Evolutionary conservation across 2,888 invertebrate genomes (phyloP), one percentile per base, ranked within the genome.

Genomic region (Scaptomyza caliginosa): DNA sequence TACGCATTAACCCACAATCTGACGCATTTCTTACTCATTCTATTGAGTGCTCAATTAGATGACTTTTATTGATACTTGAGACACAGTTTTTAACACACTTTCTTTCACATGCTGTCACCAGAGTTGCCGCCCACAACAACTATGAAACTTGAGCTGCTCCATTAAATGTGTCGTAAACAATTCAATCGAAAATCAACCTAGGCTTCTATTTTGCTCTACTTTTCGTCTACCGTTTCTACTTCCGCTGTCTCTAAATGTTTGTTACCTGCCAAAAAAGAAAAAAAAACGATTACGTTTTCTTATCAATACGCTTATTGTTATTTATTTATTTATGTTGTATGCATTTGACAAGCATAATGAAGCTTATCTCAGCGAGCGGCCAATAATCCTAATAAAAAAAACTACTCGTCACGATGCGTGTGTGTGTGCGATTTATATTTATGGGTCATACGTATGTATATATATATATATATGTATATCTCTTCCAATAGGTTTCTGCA

Each of bases 261-360:
- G 23, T 51, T 62, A 64, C 67, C 67, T 64, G 57, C 16, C 49
- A 55, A 42, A 50, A 42, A 68, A 36, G n/a, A 67, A 36, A 26
- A 49, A 51, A 50, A 42, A 68, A 36, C 32, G 50, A 50, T 55
- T 59, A 51, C 56, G 51, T 56, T 49, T 68, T 73, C 70, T 73
- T 63, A 63, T 80, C 72, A 67, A 63, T 32, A 11, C 54, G 48
- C 54, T 58, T 75, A 70, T 77, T 70, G 74, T 76, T 60, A 54
- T 62, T 52, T 57, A 66, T 70, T 26, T 17, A 17, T 13, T 16
- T 16, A 8, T 34, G 34, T 16, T 3, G 34, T 8, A 8, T 34
- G 55, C 42, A 51, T 67, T 64, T 62, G 67, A 57, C 58, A 51
- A 30, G 60, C 54, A 66, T 64, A 74, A 70, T 80, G 60, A 34